A percentile compares a stretch with the other conserved stretches of the same genome.
Evolutionary conservation across 2,888 invertebrate genomes (phyloP).

Genomic region (Noctua fimbriata): DNA sequence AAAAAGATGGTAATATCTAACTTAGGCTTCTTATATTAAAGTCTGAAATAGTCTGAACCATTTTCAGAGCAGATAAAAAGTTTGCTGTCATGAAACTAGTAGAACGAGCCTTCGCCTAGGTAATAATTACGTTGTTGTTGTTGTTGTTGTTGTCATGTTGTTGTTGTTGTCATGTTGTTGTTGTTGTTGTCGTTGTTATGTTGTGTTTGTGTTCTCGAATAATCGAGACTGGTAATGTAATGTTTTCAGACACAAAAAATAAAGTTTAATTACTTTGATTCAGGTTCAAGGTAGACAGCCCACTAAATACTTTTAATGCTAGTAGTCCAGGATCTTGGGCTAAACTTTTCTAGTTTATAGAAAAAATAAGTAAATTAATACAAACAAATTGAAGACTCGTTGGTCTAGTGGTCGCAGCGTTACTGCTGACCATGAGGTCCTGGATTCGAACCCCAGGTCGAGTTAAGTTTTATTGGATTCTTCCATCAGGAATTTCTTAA

Average conservation of each 20-base stretch:
- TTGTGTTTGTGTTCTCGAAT: too few species aligned
- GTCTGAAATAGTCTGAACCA: not conserved
- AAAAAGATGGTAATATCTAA: slow-evolving; percentile 38
- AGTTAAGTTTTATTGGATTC: not conserved
- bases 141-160: too few species aligned
- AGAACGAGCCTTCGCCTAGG: not conserved
- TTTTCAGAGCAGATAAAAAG: not conserved
- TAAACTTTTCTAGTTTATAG: not conserved
- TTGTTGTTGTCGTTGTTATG: too few species aligned
- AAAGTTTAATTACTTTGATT: not conserved
- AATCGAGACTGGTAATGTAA: not conserved
- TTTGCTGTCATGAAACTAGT: not conserved
- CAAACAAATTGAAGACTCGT: not conserved
- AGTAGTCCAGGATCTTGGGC: not conserved
- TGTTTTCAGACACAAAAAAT: not conserved
- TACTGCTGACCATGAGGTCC: not conserved
- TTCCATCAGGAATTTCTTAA: not conserved
- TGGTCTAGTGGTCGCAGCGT: not conserved
- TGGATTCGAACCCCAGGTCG: not conserved
- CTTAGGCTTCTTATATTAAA: not conserved
- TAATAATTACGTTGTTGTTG: too few species aligned
- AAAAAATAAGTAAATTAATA: not conserved
- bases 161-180: too few species aligned
- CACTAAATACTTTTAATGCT: not conserved
- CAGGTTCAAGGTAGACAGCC: not conserved